Evolutionary conservation across 2,113 vertebrate species (phyloP).

Genomic region (Sardina pilchardus): DNA sequence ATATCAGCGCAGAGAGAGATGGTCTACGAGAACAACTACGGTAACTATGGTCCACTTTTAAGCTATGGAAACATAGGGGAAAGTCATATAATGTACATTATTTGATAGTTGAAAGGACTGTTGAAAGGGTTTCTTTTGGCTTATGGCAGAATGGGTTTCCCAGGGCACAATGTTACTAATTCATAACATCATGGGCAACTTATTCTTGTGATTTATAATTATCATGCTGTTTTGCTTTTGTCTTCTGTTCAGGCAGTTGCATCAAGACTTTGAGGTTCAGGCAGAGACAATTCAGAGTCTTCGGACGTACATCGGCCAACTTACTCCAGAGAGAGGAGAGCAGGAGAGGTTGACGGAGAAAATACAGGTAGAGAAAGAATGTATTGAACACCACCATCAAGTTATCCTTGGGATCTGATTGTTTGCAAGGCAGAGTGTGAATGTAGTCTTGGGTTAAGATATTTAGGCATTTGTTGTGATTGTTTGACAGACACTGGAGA

Average conservation of each 20-base stretch:
- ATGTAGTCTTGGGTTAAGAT: neutral
- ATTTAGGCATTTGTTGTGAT: neutral
- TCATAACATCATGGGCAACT: neutral
- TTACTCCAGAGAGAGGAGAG: constrained; percentile 64
- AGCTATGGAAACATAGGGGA: too few relatives aligned
- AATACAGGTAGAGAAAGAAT: constrained; percentile 63
- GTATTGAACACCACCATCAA: neutral
- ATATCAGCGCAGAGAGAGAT: constrained; percentile 64
- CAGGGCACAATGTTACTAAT: neutral
- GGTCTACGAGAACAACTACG: constrained; percentile 67
- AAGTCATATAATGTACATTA: too few relatives aligned
- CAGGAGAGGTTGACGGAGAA: constrained; percentile 61
- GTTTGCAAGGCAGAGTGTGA: neutral
- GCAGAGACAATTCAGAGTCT: constrained; percentile 70
- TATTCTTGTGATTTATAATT: neutral
- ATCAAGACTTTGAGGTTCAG: constrained; percentile 67
- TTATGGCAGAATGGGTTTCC: neutral
- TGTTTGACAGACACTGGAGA: constrained; percentile 64
- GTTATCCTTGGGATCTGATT: neutral
- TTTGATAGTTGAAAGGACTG: too few relatives aligned
- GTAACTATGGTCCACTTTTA: constrained; percentile 49
- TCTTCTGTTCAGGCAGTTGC: constrained; percentile 58
- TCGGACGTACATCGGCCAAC: constrained; percentile 73
- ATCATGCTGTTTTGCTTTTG: neutral
- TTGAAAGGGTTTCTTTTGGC: too few relatives aligned